Conservation (phyloP, 2,888 invertebrate genomes). For the Tridacna gigas region DNA sequence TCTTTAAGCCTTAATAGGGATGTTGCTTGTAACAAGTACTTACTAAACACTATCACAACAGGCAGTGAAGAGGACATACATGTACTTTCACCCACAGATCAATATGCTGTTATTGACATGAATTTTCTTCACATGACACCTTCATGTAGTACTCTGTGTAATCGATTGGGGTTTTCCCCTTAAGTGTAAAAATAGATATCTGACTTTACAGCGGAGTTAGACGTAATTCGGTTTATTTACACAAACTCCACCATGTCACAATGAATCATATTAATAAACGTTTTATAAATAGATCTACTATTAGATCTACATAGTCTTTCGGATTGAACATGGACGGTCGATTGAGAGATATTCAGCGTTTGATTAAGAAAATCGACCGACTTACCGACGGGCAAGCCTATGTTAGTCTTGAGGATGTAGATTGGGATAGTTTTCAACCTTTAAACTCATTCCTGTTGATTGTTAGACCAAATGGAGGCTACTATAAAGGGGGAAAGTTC, state of each 20-base stretch:
- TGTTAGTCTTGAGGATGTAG: conserved; percentile 22
- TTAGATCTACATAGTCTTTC: too few relatives aligned
- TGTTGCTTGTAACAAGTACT: too few relatives aligned
- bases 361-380: conserved; percentile 40
- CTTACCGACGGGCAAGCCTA: conserved; percentile 46
- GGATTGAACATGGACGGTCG: background rate
- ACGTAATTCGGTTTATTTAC: conserved; percentile 1
- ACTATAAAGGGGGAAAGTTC: conserved; percentile 44
- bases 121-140: too few relatives aligned
- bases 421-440: conserved; percentile 43
- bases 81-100: too few relatives aligned
- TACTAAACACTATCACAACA: too few relatives aligned
- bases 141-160: too few relatives aligned
- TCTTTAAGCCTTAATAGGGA: too few relatives aligned
- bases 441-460: conserved; percentile 13
- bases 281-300: background rate
- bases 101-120: too few relatives aligned
- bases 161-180: background rate
- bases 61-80: too few relatives aligned
- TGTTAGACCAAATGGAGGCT: conserved; percentile 40
- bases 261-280: background rate
- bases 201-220: background rate
- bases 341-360: conserved; percentile 44
- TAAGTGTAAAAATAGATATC: background rate
- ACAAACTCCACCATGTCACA: background rate